Conservation (phyloP, 2,797 vertebrate species). For the Arremon brunneinucha region DNA sequence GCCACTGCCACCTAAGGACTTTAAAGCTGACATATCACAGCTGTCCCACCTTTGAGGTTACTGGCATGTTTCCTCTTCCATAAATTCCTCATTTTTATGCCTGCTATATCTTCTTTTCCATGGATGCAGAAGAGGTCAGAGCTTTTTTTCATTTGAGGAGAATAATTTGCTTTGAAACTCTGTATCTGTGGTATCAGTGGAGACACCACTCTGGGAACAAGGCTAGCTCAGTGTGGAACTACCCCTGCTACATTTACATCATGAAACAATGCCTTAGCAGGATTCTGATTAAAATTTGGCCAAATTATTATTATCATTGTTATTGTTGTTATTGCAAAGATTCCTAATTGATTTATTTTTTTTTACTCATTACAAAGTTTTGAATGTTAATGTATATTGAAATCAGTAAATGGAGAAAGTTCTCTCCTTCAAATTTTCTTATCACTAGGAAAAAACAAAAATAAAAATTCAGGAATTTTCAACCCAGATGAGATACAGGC, state of each 20-base stretch:
- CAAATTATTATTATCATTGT: rapidly evolving
- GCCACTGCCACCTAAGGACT: background rate
- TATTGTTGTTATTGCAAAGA: background rate
- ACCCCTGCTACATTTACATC: background rate
- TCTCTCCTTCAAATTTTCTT: background rate
- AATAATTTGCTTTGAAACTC: background rate
- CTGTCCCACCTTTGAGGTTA: background rate
- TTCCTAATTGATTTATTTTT: background rate
- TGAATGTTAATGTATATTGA: background rate
- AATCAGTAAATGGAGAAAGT: background rate
- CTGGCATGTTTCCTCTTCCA: background rate
- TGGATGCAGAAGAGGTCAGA: background rate
- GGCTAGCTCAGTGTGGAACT: background rate
- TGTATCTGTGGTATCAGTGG: background rate
- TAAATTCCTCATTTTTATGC: background rate
- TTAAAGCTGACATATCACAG: background rate
- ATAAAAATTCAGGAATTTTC: background rate
- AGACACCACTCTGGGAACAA: background rate
- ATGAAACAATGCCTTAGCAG: background rate
- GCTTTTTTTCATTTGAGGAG: background rate
- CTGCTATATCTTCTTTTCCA: background rate
- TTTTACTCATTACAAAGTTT: background rate
- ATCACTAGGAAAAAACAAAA: background rate
- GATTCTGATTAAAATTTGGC: background rate
- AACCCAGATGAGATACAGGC: background rate